Evolutionary conservation across 2,797 vertebrate species (phyloP).

Genomic region (Botia almorhae): DNA sequence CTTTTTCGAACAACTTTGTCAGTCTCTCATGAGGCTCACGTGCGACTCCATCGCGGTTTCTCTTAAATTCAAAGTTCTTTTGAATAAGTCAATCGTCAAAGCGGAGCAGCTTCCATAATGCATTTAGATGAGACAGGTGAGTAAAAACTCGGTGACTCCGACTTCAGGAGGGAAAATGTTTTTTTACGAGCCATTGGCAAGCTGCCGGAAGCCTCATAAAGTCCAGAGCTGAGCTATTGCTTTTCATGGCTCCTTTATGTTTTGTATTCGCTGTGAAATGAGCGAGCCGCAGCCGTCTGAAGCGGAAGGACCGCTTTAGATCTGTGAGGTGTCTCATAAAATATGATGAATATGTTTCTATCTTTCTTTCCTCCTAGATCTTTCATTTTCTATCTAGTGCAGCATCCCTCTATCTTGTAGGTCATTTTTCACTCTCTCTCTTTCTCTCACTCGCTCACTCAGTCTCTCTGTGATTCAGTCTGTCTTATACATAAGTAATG

Average conservation of each 20-base stretch:
- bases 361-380: constrained; percentile 38
- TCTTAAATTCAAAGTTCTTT: background rate
- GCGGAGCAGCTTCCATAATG: background rate
- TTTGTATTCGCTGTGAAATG: constrained; percentile 46
- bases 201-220: constrained; percentile 32
- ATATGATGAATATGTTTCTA: constrained; percentile 44
- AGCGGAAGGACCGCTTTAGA: constrained; percentile 36
- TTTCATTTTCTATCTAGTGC: constrained; percentile 33
- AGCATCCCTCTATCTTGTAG: constrained; percentile 28
- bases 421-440: constrained; percentile 15
- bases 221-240: constrained; percentile 30
- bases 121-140: constrained; percentile 41
- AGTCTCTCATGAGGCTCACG: constrained; percentile 6
- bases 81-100: constrained; percentile 21
- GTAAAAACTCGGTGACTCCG: constrained; percentile 28
- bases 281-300: constrained; percentile 17
- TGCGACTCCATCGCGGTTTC: constrained; percentile 23
- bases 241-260: constrained; percentile 46
- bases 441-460: constrained; percentile 15
- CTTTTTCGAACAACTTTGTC: constrained; percentile 36
- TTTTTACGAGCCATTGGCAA: constrained; percentile 34
- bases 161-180: constrained; percentile 3
- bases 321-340: constrained; percentile 53
- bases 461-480: constrained; percentile 2
- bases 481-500: constrained; percentile 56